Conservation (phyloP, 2,113 vertebrate species). For the Columba livia region DNA sequence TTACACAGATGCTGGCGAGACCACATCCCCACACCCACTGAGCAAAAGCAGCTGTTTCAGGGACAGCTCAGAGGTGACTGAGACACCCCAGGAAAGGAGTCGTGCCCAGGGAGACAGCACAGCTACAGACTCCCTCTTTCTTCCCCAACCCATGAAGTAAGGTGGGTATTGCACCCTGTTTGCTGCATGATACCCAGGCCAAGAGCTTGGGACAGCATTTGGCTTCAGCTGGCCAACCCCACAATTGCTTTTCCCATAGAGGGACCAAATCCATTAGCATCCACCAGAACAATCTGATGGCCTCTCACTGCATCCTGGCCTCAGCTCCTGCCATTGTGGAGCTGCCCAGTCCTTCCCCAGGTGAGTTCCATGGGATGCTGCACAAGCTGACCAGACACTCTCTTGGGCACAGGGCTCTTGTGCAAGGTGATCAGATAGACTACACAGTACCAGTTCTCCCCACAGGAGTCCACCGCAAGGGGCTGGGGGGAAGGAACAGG, state of each 20-base stretch:
- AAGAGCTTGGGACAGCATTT: not conserved
- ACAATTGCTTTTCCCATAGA: not conserved
- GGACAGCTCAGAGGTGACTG: not conserved
- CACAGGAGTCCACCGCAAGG: fast-evolving
- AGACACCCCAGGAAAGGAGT: not conserved
- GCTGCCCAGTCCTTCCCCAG: not conserved
- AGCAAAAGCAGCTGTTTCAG: not conserved
- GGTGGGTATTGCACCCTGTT: not conserved
- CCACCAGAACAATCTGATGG: fast-evolving
- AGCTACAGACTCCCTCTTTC: not conserved
- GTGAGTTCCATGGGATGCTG: not conserved
- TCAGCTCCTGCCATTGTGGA: not conserved
- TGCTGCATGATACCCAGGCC: not conserved
- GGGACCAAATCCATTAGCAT: not conserved
- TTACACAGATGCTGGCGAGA: not conserved
- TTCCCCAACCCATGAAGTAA: not conserved
- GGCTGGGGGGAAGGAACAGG: not conserved
- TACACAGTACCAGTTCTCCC: not conserved
- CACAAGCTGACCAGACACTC: not conserved
- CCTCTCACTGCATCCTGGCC: not conserved
- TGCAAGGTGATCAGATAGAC: not conserved
- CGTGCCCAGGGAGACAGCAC: fast-evolving
- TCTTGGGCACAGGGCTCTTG: not conserved
- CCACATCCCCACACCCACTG: not conserved
- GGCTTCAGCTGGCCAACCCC: not conserved